phyloP scores from a whole-genome alignment of 2,888 invertebrate species.

The Pheosia tremula region DNA sequence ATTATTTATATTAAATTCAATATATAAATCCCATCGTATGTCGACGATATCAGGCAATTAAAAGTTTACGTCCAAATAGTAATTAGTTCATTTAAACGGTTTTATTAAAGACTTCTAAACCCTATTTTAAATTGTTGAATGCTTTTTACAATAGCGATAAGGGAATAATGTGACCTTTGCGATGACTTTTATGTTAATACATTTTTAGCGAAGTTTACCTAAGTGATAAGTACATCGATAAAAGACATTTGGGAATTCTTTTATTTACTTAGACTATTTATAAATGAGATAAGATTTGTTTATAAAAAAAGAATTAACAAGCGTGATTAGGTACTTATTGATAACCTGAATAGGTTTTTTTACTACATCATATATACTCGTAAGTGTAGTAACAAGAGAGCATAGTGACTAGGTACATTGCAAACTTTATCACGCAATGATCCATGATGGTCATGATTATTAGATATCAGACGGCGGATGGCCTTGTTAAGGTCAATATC shows the following conservation, averaged over 20 bases:
- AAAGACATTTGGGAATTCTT: too few relatives aligned
- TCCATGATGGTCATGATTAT: conserved; percentile 11
- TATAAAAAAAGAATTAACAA: too few relatives aligned
- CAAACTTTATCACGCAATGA: background rate
- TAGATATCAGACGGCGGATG: conserved; percentile 30
- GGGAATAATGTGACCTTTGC: conserved; percentile 31
- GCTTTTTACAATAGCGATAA: conserved; percentile 32
- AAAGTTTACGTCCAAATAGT: conserved; percentile 6
- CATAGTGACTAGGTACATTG: too few relatives aligned
- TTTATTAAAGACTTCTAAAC: conserved; percentile 18
- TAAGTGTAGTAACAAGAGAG: too few relatives aligned
- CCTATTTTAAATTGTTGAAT: conserved; percentile 11
- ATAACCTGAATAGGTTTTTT: too few relatives aligned
- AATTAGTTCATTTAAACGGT: conserved; percentile 33
- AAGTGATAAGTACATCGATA: too few relatives aligned
- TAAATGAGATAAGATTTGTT: too few relatives aligned
- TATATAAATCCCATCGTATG: background rate
- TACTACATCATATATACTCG: too few relatives aligned
- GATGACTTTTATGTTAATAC: conserved; percentile 19
- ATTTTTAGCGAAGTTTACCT: background rate
- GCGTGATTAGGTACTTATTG: too few relatives aligned
- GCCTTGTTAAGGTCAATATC: conserved; percentile 49
- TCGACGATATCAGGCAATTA: background rate
- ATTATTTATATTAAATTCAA: background rate
- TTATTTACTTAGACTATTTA: too few relatives aligned